phyloP scores from a whole-genome alignment of 35 echinoderm and acorn worm genomes.

The Hemicentrotus pulcherrimus region DNA sequence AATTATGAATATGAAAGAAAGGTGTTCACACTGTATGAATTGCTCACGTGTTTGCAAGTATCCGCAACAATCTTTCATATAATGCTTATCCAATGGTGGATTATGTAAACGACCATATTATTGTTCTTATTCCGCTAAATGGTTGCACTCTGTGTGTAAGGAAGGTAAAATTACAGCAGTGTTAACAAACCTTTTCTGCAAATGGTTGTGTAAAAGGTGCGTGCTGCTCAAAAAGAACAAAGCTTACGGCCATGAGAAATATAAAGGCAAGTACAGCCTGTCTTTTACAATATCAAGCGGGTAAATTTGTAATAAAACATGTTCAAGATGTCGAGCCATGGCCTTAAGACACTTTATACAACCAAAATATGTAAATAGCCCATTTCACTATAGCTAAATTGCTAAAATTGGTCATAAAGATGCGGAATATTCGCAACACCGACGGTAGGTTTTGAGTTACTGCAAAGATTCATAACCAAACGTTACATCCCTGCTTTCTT shows the following conservation, averaged over 20 bases:
- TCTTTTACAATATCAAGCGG: neutral
- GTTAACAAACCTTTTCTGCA: neutral
- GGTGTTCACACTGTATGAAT: neutral
- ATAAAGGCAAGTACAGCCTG: neutral
- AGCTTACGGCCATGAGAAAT: neutral
- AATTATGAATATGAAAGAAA: neutral
- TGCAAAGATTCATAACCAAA: neutral
- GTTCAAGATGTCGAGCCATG: neutral
- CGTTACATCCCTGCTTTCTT: too few relatives aligned
- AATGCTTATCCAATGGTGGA: too few relatives aligned
- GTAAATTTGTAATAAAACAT: neutral
- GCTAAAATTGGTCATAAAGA: neutral
- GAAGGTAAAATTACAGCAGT: neutral
- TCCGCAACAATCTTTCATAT: neutral
- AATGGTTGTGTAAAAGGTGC: neutral
- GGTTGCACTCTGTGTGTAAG: neutral
- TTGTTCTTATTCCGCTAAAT: neutral
- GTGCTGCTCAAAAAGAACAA: neutral
- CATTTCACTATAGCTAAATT: neutral
- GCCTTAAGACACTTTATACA: neutral
- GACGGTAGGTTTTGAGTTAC: neutral
- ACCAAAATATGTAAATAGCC: neutral
- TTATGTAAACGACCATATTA: too few relatives aligned
- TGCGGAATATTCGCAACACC: neutral
- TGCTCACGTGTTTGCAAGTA: neutral